These are phyloP conservation scores for Iselma pallidipennis DNA, from an alignment of 2,888 invertebrate genomes.

Conservation along the genomic window DNA sequence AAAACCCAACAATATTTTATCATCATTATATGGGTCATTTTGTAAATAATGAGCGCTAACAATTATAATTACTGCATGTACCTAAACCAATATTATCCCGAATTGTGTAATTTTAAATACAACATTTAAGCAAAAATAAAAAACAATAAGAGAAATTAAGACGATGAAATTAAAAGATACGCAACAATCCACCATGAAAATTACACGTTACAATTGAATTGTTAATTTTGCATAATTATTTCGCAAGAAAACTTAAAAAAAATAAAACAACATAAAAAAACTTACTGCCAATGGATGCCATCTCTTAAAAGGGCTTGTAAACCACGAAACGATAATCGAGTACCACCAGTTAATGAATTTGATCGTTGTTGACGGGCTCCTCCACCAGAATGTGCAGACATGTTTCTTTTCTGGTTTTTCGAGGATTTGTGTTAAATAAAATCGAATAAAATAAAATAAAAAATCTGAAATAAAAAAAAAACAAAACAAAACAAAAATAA, in stretches of 20 bases:
- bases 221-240: too few relatives aligned
- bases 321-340: slow-evolving; percentile 50
- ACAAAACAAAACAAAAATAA: slow-evolving; percentile 26
- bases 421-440: neutral
- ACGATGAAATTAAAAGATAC: neutral
- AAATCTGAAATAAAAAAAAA: slow-evolving; percentile 22
- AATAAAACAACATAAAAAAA: slow-evolving; percentile 19
- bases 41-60: neutral
- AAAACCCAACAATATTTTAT: neutral
- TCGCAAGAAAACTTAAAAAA: neutral
- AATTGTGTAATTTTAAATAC: too few relatives aligned
- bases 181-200: neutral
- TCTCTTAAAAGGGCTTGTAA: slow-evolving; percentile 49
- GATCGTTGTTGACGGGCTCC: slow-evolving; percentile 50
- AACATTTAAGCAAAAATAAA: neutral
- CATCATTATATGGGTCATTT: neutral
- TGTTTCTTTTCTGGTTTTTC: slow-evolving; percentile 17
- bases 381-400: slow-evolving; percentile 52
- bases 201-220: too few relatives aligned
- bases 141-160: neutral
- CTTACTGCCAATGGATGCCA: slow-evolving; percentile 52
- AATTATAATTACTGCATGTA: neutral
- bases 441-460: slow-evolving; percentile 10
- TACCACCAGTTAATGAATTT: slow-evolving; percentile 48
- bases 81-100: too few relatives aligned